Base-by-base conservation (phyloP, 2,113 vertebrate species). In the Crotalus helleri region DNA sequence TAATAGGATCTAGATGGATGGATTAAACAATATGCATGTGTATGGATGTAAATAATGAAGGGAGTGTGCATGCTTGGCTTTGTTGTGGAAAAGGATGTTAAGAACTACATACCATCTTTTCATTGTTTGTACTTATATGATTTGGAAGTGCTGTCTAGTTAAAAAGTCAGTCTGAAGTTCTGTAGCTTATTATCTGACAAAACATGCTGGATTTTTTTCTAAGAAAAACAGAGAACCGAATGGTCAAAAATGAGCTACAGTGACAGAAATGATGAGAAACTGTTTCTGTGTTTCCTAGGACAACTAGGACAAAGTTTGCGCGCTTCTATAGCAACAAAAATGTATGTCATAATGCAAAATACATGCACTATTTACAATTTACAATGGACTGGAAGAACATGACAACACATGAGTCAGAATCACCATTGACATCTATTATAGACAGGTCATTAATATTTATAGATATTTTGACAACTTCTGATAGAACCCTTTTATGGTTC, bases 271-370 rank as follows among this genome's bases (percentile, higher is more conserved):
- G 21, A 21, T 94, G 94, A 95, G 94, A 93, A 94, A 92, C 89
- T 97, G 95, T 91, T 92, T 93, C 95, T 94, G 26, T 92, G 96
- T 97, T 97, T 96, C 96, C 96, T 92, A 96, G 96, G 96, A 94
- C 95, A 91, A 97, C 90, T 7, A 91, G 93, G 95, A 96, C 92
- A 97, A 97, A 97, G 94, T 97, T 94, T 90, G 46, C 94, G 74
- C 91, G 95, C 96, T 96, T 93, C 96, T 95, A 92, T 39, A 93
- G 96, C 91, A 97, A 97, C 96, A 89, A 89, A 94, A 94, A 93
- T 85, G 87, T 91, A 94, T 94, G 93, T 93, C 94, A 53, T 95
- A 94, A 96, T 95, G 93, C 91, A 96, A 96, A 96, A 96, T 95
- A 96, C 94, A 95, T 93, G 92, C 94, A 89, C 93, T 81, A 90